Percentiles rank a stretch among this genome's conserved stretches.
Conservation (phyloP, 2,888 invertebrate species). For the Eretmocerus hayati region DNA sequence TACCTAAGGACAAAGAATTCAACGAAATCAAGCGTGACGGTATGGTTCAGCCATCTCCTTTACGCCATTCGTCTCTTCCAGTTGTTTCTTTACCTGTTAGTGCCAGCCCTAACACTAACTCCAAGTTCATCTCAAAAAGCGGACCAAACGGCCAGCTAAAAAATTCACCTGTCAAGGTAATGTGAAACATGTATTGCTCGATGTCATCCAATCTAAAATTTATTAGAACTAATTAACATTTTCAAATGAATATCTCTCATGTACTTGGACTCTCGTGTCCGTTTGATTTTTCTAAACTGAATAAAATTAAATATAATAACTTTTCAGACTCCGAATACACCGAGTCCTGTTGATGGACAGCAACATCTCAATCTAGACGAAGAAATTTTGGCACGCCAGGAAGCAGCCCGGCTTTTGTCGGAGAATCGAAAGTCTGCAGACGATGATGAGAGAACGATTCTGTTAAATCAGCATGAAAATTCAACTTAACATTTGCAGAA, state of each 20-base stretch:
- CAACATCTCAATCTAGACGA: conserved; percentile 29
- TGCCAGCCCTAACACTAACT: conserved; percentile 40
- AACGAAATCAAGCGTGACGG: conserved; percentile 17
- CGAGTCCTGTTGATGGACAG: conserved; percentile 28
- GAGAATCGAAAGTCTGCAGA: conserved; percentile 26
- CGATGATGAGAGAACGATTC: conserved; percentile 37
- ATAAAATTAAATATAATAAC: too few species aligned
- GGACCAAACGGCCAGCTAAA: conserved; percentile 41
- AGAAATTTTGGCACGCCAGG: conserved; percentile 32
- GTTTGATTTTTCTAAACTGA: too few species aligned
- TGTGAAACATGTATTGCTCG: conserved; percentile 1
- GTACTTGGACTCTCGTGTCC: too few species aligned
- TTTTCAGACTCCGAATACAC: too few species aligned
- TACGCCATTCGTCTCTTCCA: conserved; percentile 19
- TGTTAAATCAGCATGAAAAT: conserved; percentile 26
- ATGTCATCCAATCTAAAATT: too few species aligned
- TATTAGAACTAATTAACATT: too few species aligned
- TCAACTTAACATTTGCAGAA: conserved; percentile 40
- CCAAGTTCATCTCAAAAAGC: conserved; percentile 35
- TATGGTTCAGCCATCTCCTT: conserved; percentile 7
- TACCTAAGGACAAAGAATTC: conserved; percentile 29
- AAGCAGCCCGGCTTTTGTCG: conserved; percentile 29
- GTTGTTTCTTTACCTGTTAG: conserved; percentile 31
- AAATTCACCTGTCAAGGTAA: conserved; percentile 39
- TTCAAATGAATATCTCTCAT: too few species aligned